Evolutionary conservation across 37 sponge, comb jelly and placozoan genomes (phyloP).

Genomic region (Cladorhizidae sp.): DNA sequence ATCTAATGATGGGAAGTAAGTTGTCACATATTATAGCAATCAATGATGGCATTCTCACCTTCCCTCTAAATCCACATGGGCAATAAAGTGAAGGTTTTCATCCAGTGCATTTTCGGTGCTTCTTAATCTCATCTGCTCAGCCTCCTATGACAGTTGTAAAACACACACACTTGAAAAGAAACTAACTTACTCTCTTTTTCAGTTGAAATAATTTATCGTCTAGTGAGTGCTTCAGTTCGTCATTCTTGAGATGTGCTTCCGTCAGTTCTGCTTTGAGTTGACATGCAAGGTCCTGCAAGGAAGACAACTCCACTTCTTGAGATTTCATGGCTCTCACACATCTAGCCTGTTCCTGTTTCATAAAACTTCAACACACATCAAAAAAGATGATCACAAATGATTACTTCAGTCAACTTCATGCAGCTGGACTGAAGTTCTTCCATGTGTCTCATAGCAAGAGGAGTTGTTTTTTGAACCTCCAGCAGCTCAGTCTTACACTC

Average conservation of each 20-base stretch:
- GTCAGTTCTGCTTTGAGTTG: constrained; percentile 40
- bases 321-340: constrained; percentile 34
- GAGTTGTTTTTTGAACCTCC: constrained; percentile 13
- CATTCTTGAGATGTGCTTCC: constrained; percentile 44
- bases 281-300: constrained; percentile 35
- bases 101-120: constrained; percentile 34
- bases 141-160: constrained; percentile 29
- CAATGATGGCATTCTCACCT: constrained; percentile 24
- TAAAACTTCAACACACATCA: no score
- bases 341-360: constrained; percentile 32
- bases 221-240: constrained; percentile 47
- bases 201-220: constrained; percentile 52
- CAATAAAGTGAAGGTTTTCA: constrained; percentile 39
- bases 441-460: constrained; percentile 1
- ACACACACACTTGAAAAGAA: background rate
- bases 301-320: constrained; percentile 44
- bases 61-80: constrained; percentile 46
- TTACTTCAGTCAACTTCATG: constrained; percentile 42
- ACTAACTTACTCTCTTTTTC: constrained; percentile 42
- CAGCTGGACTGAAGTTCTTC: constrained; percentile 43
- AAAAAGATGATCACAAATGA: background rate
- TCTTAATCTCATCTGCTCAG: constrained; percentile 5
- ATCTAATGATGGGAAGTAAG: constrained; percentile 12
- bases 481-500: constrained; percentile 34
- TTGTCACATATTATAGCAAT: background rate